Conservation (phyloP, 2,797 vertebrate species). For the Delichon dasypus region DNA sequence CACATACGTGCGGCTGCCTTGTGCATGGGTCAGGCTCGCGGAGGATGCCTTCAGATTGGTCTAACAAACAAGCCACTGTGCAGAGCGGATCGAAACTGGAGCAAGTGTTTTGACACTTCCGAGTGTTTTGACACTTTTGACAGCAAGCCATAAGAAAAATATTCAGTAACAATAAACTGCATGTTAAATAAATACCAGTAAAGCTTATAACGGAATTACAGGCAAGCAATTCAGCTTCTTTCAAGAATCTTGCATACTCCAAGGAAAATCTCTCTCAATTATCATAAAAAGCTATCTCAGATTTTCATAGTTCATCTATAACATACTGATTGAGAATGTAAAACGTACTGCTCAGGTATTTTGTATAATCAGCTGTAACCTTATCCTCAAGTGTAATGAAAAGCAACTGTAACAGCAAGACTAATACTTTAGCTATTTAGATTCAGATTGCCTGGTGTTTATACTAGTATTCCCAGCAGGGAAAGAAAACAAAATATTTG, state of each 20-base stretch:
- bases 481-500: conserved; percentile 69
- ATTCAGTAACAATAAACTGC: conserved; percentile 60
- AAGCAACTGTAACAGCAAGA: conserved; percentile 66
- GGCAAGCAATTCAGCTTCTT: conserved; percentile 71
- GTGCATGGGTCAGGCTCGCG: background rate
- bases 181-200: conserved; percentile 74
- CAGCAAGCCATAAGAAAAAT: conserved; percentile 39
- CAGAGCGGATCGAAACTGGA: background rate
- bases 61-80: background rate
- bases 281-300: conserved; percentile 75
- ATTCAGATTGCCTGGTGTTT: conserved; percentile 73
- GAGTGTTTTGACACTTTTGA: background rate
- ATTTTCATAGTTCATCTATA: conserved; percentile 78
- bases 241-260: conserved; percentile 70
- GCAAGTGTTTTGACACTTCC: too few relatives aligned
- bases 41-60: background rate
- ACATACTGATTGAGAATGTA: conserved; percentile 72
- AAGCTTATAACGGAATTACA: conserved; percentile 76
- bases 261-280: conserved; percentile 78
- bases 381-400: conserved; percentile 69
- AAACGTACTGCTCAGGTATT: conserved; percentile 71
- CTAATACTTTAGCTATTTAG: conserved; percentile 71
- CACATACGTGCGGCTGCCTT: background rate
- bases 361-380: conserved; percentile 70
- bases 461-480: conserved; percentile 60